These are phyloP conservation scores for Eleginops maclovinus DNA, from an alignment of 2,113 vertebrate species.

Conservation along the genomic window DNA sequence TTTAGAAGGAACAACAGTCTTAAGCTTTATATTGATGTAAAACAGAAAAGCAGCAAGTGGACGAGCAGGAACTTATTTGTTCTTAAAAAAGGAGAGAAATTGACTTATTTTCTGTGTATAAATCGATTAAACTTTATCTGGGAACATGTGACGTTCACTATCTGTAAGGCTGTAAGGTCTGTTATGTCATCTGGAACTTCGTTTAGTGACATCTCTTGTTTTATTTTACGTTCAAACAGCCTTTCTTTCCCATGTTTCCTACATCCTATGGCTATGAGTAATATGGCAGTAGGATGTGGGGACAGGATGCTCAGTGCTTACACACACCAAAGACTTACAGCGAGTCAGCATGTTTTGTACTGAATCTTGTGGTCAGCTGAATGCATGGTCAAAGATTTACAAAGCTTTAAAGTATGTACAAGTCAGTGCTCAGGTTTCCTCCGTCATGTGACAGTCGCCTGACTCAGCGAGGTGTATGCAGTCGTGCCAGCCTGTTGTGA, in stretches of 20 bases:
- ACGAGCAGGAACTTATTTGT: too few relatives aligned
- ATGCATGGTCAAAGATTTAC: slow-evolving; percentile 75
- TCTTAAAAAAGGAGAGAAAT: too few relatives aligned
- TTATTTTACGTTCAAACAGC: background rate
- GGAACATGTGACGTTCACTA: too few relatives aligned
- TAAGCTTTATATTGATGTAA: too few relatives aligned
- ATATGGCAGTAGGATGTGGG: slow-evolving; percentile 13
- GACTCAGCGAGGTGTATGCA: slow-evolving; percentile 50
- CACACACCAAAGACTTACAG: slow-evolving; percentile 32
- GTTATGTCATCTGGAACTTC: background rate
- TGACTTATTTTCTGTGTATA: too few relatives aligned
- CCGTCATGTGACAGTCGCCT: slow-evolving; percentile 78
- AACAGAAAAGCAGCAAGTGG: too few relatives aligned
- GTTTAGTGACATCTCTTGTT: background rate
- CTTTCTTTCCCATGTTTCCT: background rate
- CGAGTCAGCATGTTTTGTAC: slow-evolving; percentile 64
- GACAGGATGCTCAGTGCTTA: slow-evolving; percentile 68
- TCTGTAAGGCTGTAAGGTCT: background rate
- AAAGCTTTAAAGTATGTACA: slow-evolving; percentile 57
- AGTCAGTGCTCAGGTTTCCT: slow-evolving; percentile 44
- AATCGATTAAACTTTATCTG: background rate
- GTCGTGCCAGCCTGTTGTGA: background rate
- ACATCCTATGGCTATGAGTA: slow-evolving; percentile 38
- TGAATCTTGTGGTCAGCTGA: slow-evolving; percentile 57
- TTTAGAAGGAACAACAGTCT: too few relatives aligned